Percentiles rank a stretch among this genome's conserved stretches.
phyloP scores from a whole-genome alignment of 2,797 vertebrate species.

The Phrynocephalus vlangalii region DNA sequence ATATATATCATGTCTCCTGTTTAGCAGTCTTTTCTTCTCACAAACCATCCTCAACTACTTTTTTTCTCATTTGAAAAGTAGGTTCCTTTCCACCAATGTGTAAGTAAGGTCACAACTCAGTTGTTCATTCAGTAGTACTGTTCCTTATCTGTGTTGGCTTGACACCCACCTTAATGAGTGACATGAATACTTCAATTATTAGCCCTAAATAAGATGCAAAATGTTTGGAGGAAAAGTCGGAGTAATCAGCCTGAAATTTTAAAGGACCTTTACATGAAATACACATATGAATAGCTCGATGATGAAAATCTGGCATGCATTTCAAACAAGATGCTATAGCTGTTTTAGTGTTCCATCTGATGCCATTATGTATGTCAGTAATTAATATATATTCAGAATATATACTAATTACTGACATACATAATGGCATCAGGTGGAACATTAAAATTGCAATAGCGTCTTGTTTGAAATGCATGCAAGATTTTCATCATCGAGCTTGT shows the following conservation, averaged over 20 bases:
- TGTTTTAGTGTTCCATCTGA: slow-evolving; percentile 18
- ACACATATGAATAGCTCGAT: not conserved
- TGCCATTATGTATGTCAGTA: slow-evolving; percentile 30
- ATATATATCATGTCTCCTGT: no score
- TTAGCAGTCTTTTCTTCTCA: no score
- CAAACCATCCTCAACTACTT: no score
- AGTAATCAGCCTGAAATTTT: not conserved
- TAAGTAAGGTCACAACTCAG: not conserved
- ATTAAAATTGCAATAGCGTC: not conserved
- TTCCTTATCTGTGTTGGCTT: not conserved
- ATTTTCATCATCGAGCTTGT: slow-evolving; percentile 43
- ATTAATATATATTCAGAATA: slow-evolving; percentile 16
- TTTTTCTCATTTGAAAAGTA: no score
- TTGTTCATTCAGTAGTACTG: not conserved
- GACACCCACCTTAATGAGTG: not conserved
- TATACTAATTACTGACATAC: slow-evolving; percentile 20
- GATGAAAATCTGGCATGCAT: slow-evolving; percentile 45
- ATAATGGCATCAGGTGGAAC: slow-evolving; percentile 40
- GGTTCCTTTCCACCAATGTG: no score
- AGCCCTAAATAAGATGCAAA: slow-evolving; percentile 4
- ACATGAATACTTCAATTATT: not conserved
- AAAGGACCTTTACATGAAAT: slow-evolving; percentile 42
- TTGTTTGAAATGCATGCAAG: slow-evolving; percentile 34
- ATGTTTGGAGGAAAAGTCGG: not conserved
- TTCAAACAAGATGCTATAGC: slow-evolving; percentile 20